phyloP scores from a whole-genome alignment of 2,113 vertebrate genomes.

The Antechinus flavipes region DNA sequence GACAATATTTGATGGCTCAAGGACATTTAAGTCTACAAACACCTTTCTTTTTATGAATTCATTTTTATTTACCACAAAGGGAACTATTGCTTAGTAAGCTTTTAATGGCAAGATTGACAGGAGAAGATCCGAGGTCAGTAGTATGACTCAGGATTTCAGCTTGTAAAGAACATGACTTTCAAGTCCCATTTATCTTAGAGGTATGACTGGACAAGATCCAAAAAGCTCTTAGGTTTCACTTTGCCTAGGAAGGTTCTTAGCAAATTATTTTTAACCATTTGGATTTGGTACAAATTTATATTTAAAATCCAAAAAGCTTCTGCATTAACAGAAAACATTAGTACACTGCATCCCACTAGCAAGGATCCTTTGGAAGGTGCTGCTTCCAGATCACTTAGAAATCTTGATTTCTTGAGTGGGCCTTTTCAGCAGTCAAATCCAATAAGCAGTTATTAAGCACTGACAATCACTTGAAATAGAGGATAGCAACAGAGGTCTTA shows the following conservation, averaged over 20 bases:
- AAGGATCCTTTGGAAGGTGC: not conserved
- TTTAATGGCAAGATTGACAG: constrained; percentile 53
- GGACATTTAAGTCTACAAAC: constrained; percentile 58
- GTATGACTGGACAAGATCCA: constrained; percentile 74
- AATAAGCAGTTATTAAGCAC: not conserved
- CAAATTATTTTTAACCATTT: constrained; percentile 76
- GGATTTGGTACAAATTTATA: constrained; percentile 67
- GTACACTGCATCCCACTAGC: not conserved
- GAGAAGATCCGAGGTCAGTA: constrained; percentile 65
- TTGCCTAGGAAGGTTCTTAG: constrained; percentile 76
- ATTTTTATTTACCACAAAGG: constrained; percentile 65
- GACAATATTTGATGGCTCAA: constrained; percentile 38
- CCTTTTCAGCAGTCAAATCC: not conserved
- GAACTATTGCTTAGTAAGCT: constrained; percentile 53
- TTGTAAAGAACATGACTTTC: constrained; percentile 69
- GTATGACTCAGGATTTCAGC: constrained; percentile 70
- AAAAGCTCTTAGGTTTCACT: constrained; percentile 73
- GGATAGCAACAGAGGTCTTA: not conserved
- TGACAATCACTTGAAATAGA: not conserved
- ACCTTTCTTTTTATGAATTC: constrained; percentile 45
- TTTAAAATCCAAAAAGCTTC: constrained; percentile 63
- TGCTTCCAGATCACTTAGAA: not conserved
- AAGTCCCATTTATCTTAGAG: constrained; percentile 69
- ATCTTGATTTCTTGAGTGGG: not conserved
- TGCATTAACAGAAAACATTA: not conserved